A percentile compares a stretch with the other conserved stretches of the same genome.
Conservation (phyloP, 2,113 vertebrate species). For the Zingel zingel region DNA sequence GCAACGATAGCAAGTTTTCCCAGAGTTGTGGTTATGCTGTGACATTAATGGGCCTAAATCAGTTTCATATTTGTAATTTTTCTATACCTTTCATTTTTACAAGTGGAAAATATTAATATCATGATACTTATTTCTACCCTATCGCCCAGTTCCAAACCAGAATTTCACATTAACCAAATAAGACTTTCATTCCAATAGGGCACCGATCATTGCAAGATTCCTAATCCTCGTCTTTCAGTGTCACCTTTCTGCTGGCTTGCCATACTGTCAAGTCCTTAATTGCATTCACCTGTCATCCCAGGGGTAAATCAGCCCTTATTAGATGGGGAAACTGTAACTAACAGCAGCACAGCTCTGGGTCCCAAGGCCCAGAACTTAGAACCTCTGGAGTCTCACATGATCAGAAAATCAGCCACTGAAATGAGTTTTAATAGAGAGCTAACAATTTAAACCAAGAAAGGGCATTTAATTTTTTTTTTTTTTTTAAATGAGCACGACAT, state of each 20-base stretch:
- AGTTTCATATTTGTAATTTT: too few relatives aligned
- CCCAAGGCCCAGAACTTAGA: not conserved
- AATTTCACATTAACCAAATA: not conserved
- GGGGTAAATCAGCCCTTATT: not conserved
- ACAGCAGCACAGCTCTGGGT: not conserved
- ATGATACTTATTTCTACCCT: too few relatives aligned
- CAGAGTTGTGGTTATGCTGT: too few relatives aligned
- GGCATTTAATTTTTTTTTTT: not conserved
- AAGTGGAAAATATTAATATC: too few relatives aligned
- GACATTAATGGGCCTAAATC: too few relatives aligned
- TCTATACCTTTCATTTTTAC: too few relatives aligned
- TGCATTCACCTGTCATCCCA: slow-evolving; percentile 23
- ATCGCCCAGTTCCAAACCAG: not conserved
- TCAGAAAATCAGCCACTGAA: not conserved
- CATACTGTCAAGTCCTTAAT: not conserved
- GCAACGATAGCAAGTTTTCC: too few relatives aligned
- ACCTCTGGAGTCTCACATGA: not conserved
- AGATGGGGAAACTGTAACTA: not conserved
- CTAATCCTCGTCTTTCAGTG: slow-evolving; percentile 17
- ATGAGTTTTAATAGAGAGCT: not conserved
- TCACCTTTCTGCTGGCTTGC: not conserved
- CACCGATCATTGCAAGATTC: not conserved
- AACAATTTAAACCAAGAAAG: not conserved
- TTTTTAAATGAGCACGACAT: not conserved
- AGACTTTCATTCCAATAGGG: not conserved